These are phyloP conservation scores for Sanderia malayensis DNA, from an alignment of 30 jellyfish, hydroid and myxozoan species.

Conservation along the genomic window DNA sequence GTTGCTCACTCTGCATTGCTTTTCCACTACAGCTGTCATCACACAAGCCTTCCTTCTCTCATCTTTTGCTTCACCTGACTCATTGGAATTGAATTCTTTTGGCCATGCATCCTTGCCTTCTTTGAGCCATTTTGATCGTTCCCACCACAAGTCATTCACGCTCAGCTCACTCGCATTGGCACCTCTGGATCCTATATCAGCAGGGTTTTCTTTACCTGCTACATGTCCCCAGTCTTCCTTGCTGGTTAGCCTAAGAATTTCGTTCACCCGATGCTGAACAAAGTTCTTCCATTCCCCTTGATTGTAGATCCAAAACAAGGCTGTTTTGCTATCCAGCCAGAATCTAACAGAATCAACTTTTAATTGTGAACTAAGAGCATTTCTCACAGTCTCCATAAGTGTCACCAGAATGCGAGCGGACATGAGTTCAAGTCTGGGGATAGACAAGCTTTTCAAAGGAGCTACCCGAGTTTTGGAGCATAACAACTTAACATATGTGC, in stretches of 20 bases:
- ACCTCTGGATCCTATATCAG: conserved; percentile 67
- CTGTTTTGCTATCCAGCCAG: conserved; percentile 67
- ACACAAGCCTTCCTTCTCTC: conserved; percentile 10
- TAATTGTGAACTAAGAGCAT: conserved; percentile 28
- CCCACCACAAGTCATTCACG: conserved; percentile 36
- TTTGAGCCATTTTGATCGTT: conserved; percentile 33
- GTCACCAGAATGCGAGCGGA: conserved; percentile 46
- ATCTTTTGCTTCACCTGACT: not conserved
- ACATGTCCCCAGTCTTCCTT: conserved; percentile 62
- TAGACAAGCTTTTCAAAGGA: conserved; percentile 37
- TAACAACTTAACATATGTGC: conserved; percentile 3
- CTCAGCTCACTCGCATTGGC: conserved; percentile 6
- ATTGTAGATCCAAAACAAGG: conserved; percentile 43
- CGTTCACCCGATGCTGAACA: conserved; percentile 58
- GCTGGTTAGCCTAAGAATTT: conserved; percentile 21
- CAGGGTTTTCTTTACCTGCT: conserved; percentile 61
- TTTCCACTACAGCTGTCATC: not conserved
- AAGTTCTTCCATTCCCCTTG: conserved; percentile 51
- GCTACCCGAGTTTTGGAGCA: conserved; percentile 44
- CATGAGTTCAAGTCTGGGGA: conserved; percentile 53
- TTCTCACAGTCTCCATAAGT: conserved; percentile 33
- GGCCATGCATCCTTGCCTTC: conserved; percentile 38
- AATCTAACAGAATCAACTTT: conserved; percentile 25
- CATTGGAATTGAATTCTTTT: conserved; percentile 7
- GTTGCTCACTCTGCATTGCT: not conserved